Percentiles rank a stretch among this genome's conserved stretches.
These are phyloP conservation scores for Tachina fera DNA, from an alignment of 2,888 invertebrate genomes.

Conservation along the genomic window DNA sequence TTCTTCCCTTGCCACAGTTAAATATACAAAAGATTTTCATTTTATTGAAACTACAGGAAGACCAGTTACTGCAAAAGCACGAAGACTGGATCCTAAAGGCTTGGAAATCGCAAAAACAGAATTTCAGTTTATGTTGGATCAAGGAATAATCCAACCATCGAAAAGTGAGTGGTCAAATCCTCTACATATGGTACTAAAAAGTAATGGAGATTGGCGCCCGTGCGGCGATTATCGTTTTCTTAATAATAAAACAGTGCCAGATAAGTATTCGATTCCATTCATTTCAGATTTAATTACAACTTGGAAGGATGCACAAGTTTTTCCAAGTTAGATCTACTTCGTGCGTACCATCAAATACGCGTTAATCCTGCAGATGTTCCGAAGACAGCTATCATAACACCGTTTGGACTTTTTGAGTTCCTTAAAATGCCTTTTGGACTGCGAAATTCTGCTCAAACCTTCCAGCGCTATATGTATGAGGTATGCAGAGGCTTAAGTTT, in stretches of 20 bases:
- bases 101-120: not conserved
- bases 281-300: slow-evolving; percentile 3
- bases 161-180: slow-evolving; percentile 28
- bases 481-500: slow-evolving; percentile 6
- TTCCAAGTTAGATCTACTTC: not conserved
- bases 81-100: slow-evolving; percentile 7
- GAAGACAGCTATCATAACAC: not conserved
- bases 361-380: slow-evolving; percentile 4
- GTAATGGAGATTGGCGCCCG: not conserved
- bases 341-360: slow-evolving; percentile 1
- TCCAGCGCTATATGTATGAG: slow-evolving; percentile 15
- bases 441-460: slow-evolving; percentile 4
- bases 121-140: slow-evolving; percentile 2
- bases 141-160: slow-evolving; percentile 16
- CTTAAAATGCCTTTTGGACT: not conserved
- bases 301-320: not conserved
- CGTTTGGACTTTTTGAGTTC: no score
- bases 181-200: slow-evolving; percentile 6
- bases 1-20: not conserved
- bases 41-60: slow-evolving; percentile 10
- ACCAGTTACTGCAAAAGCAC: not conserved
- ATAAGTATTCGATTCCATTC: slow-evolving; percentile 8
- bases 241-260: not conserved
- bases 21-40: not conserved
- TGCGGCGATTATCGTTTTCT: slow-evolving; percentile 14